phyloP scores from a whole-genome alignment of 23 tunicate genomes.

The Ciona savignyi region DNA sequence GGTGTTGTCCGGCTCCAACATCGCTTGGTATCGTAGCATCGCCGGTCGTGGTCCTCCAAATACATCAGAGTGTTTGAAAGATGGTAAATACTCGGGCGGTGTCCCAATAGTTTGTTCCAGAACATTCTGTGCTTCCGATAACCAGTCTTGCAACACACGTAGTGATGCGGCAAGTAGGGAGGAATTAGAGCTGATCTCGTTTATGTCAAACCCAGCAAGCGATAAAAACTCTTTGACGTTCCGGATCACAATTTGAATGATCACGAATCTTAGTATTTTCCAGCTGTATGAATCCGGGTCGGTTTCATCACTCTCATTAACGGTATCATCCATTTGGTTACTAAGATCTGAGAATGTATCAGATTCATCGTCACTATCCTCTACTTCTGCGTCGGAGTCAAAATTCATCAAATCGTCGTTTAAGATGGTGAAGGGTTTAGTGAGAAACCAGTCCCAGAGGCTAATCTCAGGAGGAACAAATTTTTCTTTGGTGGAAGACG shows the following conservation, averaged over 20 bases:
- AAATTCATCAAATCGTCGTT: slow-evolving; percentile 32
- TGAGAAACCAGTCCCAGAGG: slow-evolving; percentile 81
- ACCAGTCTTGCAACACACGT: slow-evolving; percentile 56
- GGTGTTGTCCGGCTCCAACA: slow-evolving; percentile 67
- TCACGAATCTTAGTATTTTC: slow-evolving; percentile 50
- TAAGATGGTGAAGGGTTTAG: slow-evolving; percentile 51
- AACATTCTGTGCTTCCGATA: slow-evolving; percentile 6
- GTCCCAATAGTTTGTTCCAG: slow-evolving; percentile 35
- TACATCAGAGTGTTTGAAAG: not conserved
- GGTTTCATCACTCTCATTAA: slow-evolving; percentile 4
- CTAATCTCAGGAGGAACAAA: slow-evolving; percentile 83
- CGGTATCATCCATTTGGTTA: slow-evolving; percentile 7
- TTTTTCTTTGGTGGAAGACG: slow-evolving; percentile 45
- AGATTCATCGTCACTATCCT: slow-evolving; percentile 23
- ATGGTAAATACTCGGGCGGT: slow-evolving; percentile 17
- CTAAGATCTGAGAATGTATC: not conserved
- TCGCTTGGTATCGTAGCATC: slow-evolving; percentile 53
- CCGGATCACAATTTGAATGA: slow-evolving; percentile 21
- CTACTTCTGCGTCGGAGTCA: slow-evolving; percentile 64
- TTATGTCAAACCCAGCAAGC: slow-evolving; percentile 66
- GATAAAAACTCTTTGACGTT: slow-evolving; percentile 46
- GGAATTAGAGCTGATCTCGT: slow-evolving; percentile 63
- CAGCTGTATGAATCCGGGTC: slow-evolving; percentile 67
- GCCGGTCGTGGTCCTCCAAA: slow-evolving; percentile 41
- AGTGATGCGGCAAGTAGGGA: slow-evolving; percentile 56